Conservation (phyloP, 2,113 vertebrate species). For the Dipodomys ordii region DNA sequence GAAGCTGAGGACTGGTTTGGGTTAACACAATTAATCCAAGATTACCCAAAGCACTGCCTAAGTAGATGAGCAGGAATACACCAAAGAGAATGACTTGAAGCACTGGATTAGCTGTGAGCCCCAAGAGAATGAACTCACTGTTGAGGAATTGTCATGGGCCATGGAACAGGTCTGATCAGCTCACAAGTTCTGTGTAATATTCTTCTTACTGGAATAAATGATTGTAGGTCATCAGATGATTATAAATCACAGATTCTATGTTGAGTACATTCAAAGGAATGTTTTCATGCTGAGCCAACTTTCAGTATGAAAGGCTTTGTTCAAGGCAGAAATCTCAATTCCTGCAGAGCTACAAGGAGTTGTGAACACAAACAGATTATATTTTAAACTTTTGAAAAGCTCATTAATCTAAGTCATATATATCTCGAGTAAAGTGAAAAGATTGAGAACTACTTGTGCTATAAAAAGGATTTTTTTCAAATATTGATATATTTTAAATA, state of each 20-base stretch:
- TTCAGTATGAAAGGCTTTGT: background rate
- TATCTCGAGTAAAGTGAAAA: no score
- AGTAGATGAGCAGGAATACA: conserved; percentile 26
- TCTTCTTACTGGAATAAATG: background rate
- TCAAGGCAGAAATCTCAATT: background rate
- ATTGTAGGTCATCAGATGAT: background rate
- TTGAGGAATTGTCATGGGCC: conserved; percentile 46
- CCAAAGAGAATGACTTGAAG: background rate
- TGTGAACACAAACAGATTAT: background rate
- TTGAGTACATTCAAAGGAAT: background rate
- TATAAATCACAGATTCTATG: background rate
- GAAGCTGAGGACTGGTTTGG: background rate
- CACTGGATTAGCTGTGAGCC: background rate
- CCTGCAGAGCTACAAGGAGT: background rate
- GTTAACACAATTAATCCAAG: conserved; percentile 32
- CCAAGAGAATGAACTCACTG: conserved; percentile 56
- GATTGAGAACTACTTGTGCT: no score
- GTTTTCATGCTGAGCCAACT: background rate
- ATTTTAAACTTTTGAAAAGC: background rate
- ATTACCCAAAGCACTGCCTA: background rate
- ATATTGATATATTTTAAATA: no score
- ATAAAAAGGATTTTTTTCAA: no score
- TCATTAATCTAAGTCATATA: background rate
- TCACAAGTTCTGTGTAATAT: background rate
- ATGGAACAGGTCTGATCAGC: background rate